Evolutionary conservation across 2,797 vertebrate genomes (phyloP).

Genomic region (Ctenopoma multispine): DNA sequence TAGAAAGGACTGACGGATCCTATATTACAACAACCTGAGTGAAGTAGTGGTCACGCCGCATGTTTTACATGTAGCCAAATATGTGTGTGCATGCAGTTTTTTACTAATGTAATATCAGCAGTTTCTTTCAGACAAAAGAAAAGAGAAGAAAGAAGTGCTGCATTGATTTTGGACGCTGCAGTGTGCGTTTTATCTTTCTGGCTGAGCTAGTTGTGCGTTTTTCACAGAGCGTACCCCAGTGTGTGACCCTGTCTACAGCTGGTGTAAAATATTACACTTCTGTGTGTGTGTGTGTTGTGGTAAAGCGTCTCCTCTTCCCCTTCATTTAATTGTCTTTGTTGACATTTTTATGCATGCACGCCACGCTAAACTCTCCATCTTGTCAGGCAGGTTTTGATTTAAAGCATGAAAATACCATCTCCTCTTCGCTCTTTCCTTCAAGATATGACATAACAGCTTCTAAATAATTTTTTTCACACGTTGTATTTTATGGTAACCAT

Average conservation of each 20-base stretch:
- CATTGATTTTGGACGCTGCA: background rate
- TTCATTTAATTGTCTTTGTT: conserved; percentile 48
- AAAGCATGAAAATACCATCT: conserved; percentile 29
- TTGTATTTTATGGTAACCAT: conserved; percentile 19
- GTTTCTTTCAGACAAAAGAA: conserved; percentile 18
- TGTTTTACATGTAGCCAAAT: background rate
- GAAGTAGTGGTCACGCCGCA: too few relatives aligned
- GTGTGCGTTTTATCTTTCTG: conserved; percentile 2
- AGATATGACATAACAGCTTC: conserved; percentile 18
- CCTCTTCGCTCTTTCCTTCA: background rate
- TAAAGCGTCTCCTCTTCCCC: conserved; percentile 6
- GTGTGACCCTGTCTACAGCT: conserved; percentile 25
- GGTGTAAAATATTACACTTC: conserved; percentile 20
- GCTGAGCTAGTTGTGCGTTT: conserved; percentile 3
- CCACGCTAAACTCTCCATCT: conserved; percentile 29
- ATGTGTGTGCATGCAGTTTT: background rate
- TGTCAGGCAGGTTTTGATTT: conserved; percentile 44
- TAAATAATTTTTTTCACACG: conserved; percentile 10
- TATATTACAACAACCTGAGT: too few relatives aligned
- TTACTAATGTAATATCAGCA: conserved; percentile 23
- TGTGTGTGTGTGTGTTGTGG: conserved; percentile 13
- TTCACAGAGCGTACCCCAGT: conserved; percentile 7
- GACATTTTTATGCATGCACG: conserved; percentile 41
- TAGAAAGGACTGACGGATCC: too few relatives aligned
- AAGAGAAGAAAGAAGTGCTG: conserved; percentile 3